A percentile compares a stretch with the other conserved stretches of the same genome.
phyloP scores from a whole-genome alignment of 2,113 vertebrate species.

The Phrynocephalus versicolor region DNA sequence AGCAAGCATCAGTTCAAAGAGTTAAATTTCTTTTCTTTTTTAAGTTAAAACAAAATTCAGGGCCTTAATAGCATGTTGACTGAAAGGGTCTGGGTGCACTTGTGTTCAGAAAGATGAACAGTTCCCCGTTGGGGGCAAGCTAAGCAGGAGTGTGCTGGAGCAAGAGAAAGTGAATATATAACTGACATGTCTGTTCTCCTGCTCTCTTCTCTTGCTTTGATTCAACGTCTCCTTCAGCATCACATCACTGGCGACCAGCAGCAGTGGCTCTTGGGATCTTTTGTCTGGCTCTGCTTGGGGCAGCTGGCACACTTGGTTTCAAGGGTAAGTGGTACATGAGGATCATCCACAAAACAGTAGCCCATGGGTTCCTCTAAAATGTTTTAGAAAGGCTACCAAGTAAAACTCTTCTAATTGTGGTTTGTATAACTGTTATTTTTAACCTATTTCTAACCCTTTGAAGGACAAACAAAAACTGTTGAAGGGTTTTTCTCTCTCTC shows the following conservation, averaged over 20 bases:
- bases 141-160: neutral
- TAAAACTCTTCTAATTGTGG: neutral
- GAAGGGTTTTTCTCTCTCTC: no score
- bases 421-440: neutral
- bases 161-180: neutral
- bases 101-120: no score
- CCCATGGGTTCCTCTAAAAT: neutral
- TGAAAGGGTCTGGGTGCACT: no score
- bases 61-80: no score
- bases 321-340: constrained; percentile 51
- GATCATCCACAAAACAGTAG: neutral
- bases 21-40: no score
- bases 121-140: neutral
- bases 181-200: neutral
- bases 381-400: neutral
- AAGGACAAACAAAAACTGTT: neutral
- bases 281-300: constrained; percentile 52
- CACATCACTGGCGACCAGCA: constrained; percentile 41
- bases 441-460: neutral
- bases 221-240: neutral
- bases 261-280: constrained; percentile 43
- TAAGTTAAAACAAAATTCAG: no score
- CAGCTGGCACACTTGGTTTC: constrained; percentile 24
- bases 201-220: constrained; percentile 20
- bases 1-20: no score